These are phyloP conservation scores for Agrilus cyanescens DNA, from an alignment of 2,888 invertebrate species.

Conservation along the genomic window DNA sequence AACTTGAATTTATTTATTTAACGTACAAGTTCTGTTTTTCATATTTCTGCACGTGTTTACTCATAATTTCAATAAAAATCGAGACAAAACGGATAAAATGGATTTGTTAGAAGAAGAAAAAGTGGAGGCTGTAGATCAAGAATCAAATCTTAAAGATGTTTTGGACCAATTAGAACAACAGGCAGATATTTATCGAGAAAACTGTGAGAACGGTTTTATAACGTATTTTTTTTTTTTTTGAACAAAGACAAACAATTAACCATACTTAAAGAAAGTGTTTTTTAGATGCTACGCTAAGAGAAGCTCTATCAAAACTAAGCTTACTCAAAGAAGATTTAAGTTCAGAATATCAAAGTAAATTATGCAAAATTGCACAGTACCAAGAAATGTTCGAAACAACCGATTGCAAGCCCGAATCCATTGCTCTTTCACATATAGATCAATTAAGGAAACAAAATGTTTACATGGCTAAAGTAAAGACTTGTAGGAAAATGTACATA, in stretches of 20 bases:
- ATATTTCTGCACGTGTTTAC: no score
- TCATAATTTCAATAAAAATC: no score
- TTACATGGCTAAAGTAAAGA: constrained; percentile 23
- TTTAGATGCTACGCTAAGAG: constrained; percentile 20
- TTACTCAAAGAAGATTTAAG: constrained; percentile 13
- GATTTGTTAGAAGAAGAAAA: background rate
- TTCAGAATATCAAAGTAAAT: constrained; percentile 11
- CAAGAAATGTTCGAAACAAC: constrained; percentile 15
- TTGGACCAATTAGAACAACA: constrained; percentile 15
- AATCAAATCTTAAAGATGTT: constrained; percentile 11
- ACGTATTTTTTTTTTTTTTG: constrained; percentile 1
- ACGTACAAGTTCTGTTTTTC: no score
- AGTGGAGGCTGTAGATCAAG: background rate
- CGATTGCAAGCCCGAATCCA: constrained; percentile 13
- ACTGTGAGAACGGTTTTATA: constrained; percentile 16
- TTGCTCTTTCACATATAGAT: constrained; percentile 20
- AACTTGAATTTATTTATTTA: no score
- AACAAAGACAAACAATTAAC: background rate
- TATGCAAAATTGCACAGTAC: constrained; percentile 14
- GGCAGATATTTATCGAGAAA: constrained; percentile 18
- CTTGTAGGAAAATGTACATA: constrained; percentile 22
- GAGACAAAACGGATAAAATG: background rate
- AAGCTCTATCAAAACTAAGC: constrained; percentile 16
- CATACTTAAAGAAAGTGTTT: constrained; percentile 3
- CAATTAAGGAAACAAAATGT: constrained; percentile 21